These are phyloP conservation scores for Electrona antarctica DNA, from an alignment of 2,113 vertebrate species.

Conservation along the genomic window DNA sequence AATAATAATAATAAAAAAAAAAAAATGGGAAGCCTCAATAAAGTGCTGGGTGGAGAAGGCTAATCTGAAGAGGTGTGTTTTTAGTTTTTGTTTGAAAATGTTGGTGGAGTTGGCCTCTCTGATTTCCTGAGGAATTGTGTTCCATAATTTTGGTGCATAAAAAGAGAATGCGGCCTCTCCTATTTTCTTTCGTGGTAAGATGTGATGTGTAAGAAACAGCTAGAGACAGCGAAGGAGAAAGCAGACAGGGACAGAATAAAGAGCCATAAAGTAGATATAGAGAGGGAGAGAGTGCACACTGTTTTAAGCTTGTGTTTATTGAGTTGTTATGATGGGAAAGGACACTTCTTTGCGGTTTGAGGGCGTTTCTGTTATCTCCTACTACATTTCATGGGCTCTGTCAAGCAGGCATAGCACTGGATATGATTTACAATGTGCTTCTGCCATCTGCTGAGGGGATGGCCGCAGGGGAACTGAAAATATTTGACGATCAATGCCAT, in stretches of 20 bases:
- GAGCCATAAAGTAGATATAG: background rate
- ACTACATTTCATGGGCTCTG: constrained; percentile 4
- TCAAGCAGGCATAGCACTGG: constrained; percentile 18
- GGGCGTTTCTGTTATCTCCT: constrained; percentile 8
- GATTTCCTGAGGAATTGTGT: too few relatives aligned
- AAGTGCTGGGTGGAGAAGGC: too few relatives aligned
- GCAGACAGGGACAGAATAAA: too few relatives aligned
- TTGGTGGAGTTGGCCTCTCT: too few relatives aligned
- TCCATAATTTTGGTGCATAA: too few relatives aligned
- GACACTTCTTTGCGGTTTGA: background rate
- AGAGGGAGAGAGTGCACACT: background rate
- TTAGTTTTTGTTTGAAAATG: too few relatives aligned
- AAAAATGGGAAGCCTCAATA: too few relatives aligned
- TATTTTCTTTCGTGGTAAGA: too few relatives aligned
- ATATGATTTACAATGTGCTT: constrained; percentile 20
- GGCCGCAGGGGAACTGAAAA: constrained; percentile 5
- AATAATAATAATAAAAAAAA: too few relatives aligned
- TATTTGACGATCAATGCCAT: background rate
- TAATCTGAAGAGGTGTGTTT: too few relatives aligned
- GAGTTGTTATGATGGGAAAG: background rate
- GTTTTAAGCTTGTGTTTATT: background rate
- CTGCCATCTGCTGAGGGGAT: constrained; percentile 12
- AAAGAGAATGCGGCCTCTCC: too few relatives aligned
- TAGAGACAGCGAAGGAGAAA: background rate
- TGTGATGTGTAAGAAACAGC: too few relatives aligned